Evolutionary conservation across 2,113 vertebrate species (phyloP).

Genomic region (Dipodomys stephensi): DNA sequence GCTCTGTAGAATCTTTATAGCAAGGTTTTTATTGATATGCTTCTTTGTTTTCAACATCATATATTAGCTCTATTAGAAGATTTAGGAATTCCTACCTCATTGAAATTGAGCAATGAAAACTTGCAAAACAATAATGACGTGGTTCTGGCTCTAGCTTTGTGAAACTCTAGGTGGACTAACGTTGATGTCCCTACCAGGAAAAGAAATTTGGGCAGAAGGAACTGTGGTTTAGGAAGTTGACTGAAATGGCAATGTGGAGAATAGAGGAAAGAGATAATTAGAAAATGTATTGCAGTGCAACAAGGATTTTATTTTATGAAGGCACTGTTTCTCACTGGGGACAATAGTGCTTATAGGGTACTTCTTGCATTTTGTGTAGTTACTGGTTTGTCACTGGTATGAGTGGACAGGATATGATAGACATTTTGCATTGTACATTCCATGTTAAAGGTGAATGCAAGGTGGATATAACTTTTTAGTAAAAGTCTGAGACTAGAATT

Average conservation of each 20-base stretch:
- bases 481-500: background rate
- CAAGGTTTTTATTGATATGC: background rate
- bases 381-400: background rate
- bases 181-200: background rate
- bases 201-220: background rate
- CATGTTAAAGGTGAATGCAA: conserved; percentile 10
- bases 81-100: background rate
- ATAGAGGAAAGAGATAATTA: background rate
- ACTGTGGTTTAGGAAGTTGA: background rate
- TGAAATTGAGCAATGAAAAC: background rate
- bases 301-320: background rate
- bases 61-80: background rate
- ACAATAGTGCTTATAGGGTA: background rate
- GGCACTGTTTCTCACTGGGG: background rate
- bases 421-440: background rate
- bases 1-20: background rate
- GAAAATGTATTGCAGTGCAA: background rate
- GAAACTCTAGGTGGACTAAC: background rate
- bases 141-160: background rate
- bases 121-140: background rate
- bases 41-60: conserved; percentile 13
- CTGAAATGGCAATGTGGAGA: background rate
- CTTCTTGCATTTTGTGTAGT: background rate
- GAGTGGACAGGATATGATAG: background rate
- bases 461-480: background rate